phyloP scores from a whole-genome alignment of 1,140 invertebrate genomes.

The Charaxes varanes region DNA sequence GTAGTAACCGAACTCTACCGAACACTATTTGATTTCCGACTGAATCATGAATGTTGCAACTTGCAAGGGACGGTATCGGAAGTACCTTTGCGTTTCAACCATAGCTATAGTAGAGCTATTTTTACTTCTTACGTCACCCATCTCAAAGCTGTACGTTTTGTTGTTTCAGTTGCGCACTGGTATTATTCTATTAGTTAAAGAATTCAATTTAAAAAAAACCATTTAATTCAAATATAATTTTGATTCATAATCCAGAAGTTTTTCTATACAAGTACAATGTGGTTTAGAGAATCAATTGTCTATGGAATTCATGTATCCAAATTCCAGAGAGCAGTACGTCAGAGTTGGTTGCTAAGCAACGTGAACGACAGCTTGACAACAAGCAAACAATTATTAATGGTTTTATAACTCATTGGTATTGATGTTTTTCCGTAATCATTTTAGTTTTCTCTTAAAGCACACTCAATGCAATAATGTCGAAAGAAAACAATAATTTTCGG shows the following conservation, averaged over 20 bases:
- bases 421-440: constrained; percentile 1
- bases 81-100: too few relatives aligned
- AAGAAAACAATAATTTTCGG: constrained; percentile 55
- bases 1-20: constrained; percentile 18
- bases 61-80: too few relatives aligned
- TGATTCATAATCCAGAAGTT: too few relatives aligned
- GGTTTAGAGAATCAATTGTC: too few relatives aligned
- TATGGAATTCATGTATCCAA: too few relatives aligned
- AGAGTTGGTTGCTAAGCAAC: constrained; percentile 44
- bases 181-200: not conserved
- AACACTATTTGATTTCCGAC: constrained; percentile 22
- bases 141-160: constrained; percentile 30
- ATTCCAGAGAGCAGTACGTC: too few relatives aligned
- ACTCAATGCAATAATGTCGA: constrained; percentile 59
- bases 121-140: constrained; percentile 62
- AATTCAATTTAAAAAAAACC: too few relatives aligned
- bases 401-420: constrained; percentile 4
- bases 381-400: constrained; percentile 19
- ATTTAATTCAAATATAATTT: too few relatives aligned
- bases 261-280: too few relatives aligned
- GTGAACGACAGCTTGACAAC: constrained; percentile 11
- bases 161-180: constrained; percentile 16
- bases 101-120: constrained; percentile 44
- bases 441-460: too few relatives aligned
- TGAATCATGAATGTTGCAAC: constrained; percentile 21